Conservation (phyloP, 2,888 invertebrate genomes). For the Tenodera sinensis region DNA sequence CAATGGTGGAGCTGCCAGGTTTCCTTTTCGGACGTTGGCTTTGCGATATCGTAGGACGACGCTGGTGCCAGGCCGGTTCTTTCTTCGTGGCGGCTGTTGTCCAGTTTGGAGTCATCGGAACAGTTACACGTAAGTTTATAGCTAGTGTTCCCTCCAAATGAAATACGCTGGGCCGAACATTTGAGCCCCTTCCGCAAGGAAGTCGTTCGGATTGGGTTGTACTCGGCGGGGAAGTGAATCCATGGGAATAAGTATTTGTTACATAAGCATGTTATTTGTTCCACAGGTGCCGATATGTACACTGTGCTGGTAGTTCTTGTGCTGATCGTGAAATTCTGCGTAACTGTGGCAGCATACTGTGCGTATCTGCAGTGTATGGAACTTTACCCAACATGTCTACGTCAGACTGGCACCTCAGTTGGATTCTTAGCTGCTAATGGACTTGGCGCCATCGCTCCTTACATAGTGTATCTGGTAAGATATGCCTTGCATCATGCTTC, state of each 20-base stretch:
- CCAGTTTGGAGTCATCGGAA: constrained; percentile 46
- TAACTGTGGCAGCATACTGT: constrained; percentile 56
- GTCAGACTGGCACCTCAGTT: constrained; percentile 61
- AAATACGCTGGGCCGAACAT: no score
- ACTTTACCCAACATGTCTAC: constrained; percentile 62
- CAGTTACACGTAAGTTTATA: constrained; percentile 42
- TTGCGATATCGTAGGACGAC: constrained; percentile 52
- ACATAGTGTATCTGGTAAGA: constrained; percentile 56
- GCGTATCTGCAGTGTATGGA: constrained; percentile 61
- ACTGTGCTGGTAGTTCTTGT: constrained; percentile 15
- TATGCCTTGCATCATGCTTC: neutral
- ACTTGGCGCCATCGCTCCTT: constrained; percentile 55
- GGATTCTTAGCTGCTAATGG: constrained; percentile 55
- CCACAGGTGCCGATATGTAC: neutral
- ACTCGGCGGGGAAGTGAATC: no score
- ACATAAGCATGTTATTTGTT: no score
- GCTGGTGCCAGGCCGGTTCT: constrained; percentile 50
- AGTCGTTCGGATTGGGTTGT: no score
- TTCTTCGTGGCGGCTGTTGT: constrained; percentile 45
- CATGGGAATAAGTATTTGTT: no score
- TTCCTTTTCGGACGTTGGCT: constrained; percentile 54
- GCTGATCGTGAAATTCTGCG: constrained; percentile 51
- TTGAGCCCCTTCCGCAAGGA: no score
- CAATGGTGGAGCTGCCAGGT: constrained; percentile 60
- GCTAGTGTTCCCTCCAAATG: neutral